Conservation (phyloP, 2,113 vertebrate genomes). For the Paradisaea rubra region DNA sequence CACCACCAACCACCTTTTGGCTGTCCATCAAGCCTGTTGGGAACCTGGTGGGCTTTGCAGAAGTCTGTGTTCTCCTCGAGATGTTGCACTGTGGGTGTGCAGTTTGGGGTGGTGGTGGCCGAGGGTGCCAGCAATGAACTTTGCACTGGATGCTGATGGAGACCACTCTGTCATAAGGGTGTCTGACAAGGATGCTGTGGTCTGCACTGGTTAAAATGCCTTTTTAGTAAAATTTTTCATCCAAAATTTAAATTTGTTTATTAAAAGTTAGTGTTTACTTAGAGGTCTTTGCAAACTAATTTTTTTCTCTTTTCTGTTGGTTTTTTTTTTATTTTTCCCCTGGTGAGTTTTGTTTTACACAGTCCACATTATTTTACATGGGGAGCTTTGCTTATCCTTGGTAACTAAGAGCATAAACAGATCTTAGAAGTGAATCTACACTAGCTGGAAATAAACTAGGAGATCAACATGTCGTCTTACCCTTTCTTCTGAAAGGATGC, state of each 20-base stretch:
- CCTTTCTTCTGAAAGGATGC: neutral
- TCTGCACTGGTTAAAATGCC: neutral
- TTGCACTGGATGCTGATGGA: neutral
- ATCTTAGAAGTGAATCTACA: neutral
- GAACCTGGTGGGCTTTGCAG: neutral
- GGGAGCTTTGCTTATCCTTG: neutral
- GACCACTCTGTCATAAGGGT: rapidly evolving
- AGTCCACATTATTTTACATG: neutral
- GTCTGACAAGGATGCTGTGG: neutral
- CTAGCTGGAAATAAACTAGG: neutral
- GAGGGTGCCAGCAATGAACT: rapidly evolving
- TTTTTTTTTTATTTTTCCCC: too few species aligned
- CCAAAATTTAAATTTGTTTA: neutral
- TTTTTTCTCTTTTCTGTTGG: neutral
- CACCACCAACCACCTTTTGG: neutral
- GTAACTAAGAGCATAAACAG: neutral
- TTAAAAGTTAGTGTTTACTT: neutral
- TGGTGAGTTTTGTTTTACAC: neutral
- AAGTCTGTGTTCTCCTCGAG: rapidly evolving
- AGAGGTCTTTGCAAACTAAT: neutral
- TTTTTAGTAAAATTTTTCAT: neutral
- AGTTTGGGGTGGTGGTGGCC: neutral
- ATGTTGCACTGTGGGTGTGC: rapidly evolving
- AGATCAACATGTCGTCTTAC: neutral
- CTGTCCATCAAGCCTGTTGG: neutral